phyloP scores from a whole-genome alignment of 2,888 invertebrate species.

The Harmothoe impar region DNA sequence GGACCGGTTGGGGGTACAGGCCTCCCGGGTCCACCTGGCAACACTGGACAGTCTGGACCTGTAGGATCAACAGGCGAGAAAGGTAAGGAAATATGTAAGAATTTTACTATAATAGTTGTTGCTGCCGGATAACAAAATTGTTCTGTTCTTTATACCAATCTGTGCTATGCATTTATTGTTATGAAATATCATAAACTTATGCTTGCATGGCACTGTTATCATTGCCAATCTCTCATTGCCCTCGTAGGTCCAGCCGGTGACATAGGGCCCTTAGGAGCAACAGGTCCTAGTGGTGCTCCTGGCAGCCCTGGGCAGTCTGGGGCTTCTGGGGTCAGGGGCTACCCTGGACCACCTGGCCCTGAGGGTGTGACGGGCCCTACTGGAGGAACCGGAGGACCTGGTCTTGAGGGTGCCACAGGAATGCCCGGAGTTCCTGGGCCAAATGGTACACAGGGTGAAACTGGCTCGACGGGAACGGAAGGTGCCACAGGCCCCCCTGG shows the following conservation, averaged over 20 bases:
- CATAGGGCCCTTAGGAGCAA: slow-evolving; percentile 18
- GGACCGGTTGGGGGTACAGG: neutral
- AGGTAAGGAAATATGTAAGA: neutral
- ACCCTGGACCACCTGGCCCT: neutral
- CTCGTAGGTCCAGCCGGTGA: neutral
- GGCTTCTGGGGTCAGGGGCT: neutral
- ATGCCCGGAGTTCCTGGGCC: neutral
- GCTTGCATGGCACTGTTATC: no score
- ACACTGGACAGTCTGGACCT: neutral
- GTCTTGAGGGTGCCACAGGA: neutral
- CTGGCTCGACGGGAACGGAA: neutral
- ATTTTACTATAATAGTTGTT: no score
- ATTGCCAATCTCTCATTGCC: no score
- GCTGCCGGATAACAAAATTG: no score
- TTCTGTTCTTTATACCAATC: no score
- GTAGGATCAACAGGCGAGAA: neutral
- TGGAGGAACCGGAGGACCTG: neutral
- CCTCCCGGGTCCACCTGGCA: neutral
- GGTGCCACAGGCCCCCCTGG: neutral
- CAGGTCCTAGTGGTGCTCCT: neutral
- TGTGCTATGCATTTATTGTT: no score
- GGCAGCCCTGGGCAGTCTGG: slow-evolving; percentile 22
- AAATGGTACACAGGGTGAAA: neutral
- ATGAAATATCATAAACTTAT: no score
- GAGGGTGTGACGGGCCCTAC: neutral